Conservation (phyloP, 2,888 invertebrate species). For the Drosophila mayaguana region DNA sequence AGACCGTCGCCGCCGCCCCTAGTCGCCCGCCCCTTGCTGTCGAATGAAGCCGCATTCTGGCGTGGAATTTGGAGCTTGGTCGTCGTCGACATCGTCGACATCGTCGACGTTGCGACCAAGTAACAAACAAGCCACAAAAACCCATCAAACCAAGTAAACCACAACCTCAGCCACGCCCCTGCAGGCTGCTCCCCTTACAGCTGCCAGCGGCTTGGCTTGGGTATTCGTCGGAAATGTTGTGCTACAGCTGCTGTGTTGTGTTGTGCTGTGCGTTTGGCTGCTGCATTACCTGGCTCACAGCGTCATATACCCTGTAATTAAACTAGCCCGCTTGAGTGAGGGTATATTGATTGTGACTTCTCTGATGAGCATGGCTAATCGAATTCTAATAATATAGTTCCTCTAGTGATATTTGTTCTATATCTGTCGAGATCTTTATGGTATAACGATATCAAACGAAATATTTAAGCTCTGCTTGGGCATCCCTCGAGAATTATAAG, state of each 20-base stretch:
- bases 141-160: slow-evolving; percentile 74
- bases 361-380: no score
- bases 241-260: slow-evolving; percentile 16
- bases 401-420: no score
- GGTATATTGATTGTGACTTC: no score
- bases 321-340: not conserved
- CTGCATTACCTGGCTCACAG: slow-evolving; percentile 41
- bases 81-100: slow-evolving; percentile 8
- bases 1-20: not conserved
- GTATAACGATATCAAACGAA: no score
- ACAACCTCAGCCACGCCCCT: slow-evolving; percentile 50
- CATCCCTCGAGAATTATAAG: no score
- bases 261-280: slow-evolving; percentile 13
- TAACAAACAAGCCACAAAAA: slow-evolving; percentile 76
- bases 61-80: slow-evolving; percentile 56
- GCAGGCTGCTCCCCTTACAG: not conserved
- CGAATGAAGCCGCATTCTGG: slow-evolving; percentile 75
- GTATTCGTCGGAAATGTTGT: slow-evolving; percentile 16
- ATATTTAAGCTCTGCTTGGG: no score
- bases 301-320: not conserved
- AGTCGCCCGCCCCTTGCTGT: slow-evolving; percentile 29
- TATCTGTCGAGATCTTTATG: no score
- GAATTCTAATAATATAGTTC: no score
- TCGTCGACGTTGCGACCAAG: slow-evolving; percentile 40
- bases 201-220: slow-evolving; percentile 6